A percentile compares a stretch with the other conserved stretches of the same genome.
phyloP scores from a whole-genome alignment of 2,113 vertebrate species.

The Brachypteracias leptosomus region DNA sequence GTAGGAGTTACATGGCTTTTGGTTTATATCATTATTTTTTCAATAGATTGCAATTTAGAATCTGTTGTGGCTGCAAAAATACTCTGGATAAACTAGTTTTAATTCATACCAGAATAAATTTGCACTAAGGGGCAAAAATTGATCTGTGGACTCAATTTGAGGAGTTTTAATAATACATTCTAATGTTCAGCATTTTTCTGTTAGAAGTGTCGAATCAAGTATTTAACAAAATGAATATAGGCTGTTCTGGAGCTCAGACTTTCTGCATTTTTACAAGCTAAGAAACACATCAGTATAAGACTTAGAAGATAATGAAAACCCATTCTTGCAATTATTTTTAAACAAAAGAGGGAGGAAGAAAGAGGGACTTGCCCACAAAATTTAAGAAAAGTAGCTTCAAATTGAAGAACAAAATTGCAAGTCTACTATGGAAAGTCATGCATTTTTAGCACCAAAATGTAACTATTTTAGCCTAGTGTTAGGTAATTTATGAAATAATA shows the following conservation, averaged over 20 bases:
- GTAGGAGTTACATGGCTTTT: not conserved
- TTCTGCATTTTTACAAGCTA: not conserved
- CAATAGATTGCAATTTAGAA: not conserved
- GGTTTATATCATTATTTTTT: not conserved
- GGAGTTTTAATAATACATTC: not conserved
- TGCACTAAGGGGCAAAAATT: not conserved
- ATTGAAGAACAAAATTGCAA: not conserved
- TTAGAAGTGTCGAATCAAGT: not conserved
- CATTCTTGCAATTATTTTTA: not conserved
- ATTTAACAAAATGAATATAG: not conserved
- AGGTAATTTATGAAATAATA: not conserved
- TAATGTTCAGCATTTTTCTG: not conserved
- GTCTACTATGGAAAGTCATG: accelerated
- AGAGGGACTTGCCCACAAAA: not conserved
- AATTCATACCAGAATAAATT: not conserved
- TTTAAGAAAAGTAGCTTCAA: not conserved
- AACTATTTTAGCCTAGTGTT: not conserved
- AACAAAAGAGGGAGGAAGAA: not conserved
- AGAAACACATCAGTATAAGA: not conserved
- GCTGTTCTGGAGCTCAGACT: not conserved
- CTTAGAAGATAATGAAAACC: not conserved
- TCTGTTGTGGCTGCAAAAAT: not conserved
- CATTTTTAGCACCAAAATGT: not conserved
- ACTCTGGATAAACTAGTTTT: not conserved
- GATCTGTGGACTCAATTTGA: not conserved